Conservation (phyloP, 1,140 invertebrate genomes). For the Aphis craccivora region DNA sequence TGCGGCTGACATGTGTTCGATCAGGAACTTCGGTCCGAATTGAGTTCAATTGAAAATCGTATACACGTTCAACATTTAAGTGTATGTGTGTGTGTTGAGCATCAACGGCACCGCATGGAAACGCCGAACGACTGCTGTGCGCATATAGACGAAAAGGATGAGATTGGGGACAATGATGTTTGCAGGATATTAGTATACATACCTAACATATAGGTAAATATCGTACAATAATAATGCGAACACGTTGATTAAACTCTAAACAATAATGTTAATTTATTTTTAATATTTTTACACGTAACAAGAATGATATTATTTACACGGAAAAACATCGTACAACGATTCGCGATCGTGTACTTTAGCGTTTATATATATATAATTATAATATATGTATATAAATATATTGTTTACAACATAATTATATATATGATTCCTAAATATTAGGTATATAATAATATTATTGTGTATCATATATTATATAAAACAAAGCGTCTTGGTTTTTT, state of each 20-base stretch:
- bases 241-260: slow-evolving; percentile 47
- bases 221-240: neutral
- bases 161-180: neutral
- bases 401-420: neutral
- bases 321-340: neutral
- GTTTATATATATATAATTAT: neutral
- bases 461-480: neutral
- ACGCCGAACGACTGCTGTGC: neutral
- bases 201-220: neutral
- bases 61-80: too few species aligned
- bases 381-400: neutral
- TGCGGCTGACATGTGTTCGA: slow-evolving; percentile 40
- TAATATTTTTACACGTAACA: slow-evolving; percentile 47
- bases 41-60: slow-evolving; percentile 43
- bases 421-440: neutral
- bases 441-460: slow-evolving; percentile 21
- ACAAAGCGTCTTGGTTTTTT: neutral
- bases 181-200: neutral
- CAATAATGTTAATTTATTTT: slow-evolving; percentile 56
- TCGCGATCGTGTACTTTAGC: neutral
- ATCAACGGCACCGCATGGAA: neutral
- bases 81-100: too few species aligned
- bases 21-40: slow-evolving; percentile 52
- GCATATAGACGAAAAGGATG: neutral
- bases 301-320: slow-evolving; percentile 51